A percentile compares a stretch with the other conserved stretches of the same genome.
Evolutionary conservation across 2,888 invertebrate species (phyloP).

Genomic region (Drosophila tripunctata): DNA sequence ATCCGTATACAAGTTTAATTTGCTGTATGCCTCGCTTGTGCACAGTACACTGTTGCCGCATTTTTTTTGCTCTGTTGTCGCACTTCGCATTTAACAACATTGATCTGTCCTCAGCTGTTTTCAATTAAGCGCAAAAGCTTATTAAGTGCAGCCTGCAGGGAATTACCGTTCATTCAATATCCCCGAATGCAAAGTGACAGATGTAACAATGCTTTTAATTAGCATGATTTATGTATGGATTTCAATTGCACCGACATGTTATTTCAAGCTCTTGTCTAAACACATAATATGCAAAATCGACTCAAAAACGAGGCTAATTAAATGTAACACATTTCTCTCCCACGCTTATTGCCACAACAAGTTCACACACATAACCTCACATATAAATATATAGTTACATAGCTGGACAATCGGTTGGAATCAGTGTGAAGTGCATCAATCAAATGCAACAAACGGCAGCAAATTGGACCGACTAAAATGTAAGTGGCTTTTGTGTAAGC

Average conservation of each 20-base stretch:
- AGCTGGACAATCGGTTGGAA: slow-evolving; percentile 31
- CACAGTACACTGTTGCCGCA: not conserved
- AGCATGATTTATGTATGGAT: slow-evolving; percentile 49
- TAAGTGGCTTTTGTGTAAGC: slow-evolving; percentile 70
- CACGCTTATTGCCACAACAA: slow-evolving; percentile 17
- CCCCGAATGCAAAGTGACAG: slow-evolving; percentile 9
- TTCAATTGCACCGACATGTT: slow-evolving; percentile 21
- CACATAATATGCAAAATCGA: slow-evolving; percentile 30
- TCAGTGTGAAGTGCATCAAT: slow-evolving; percentile 59
- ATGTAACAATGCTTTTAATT: slow-evolving; percentile 48
- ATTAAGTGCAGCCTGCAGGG: slow-evolving; percentile 2
- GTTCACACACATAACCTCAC: not conserved
- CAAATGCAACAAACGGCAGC: slow-evolving; percentile 39
- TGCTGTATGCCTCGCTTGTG: too few relatives aligned
- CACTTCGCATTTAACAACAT: slow-evolving; percentile 9
- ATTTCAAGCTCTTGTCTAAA: slow-evolving; percentile 37
- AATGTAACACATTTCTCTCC: slow-evolving; percentile 39
- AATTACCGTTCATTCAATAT: slow-evolving; percentile 20
- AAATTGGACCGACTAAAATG: slow-evolving; percentile 48
- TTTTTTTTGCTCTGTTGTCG: not conserved
- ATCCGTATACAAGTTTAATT: too few relatives aligned
- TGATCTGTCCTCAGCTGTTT: slow-evolving; percentile 15
- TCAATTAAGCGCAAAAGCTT: slow-evolving; percentile 15
- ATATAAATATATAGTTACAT: not conserved
- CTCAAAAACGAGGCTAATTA: slow-evolving; percentile 45